Percentiles rank a stretch among this genome's conserved stretches.
phyloP scores from a whole-genome alignment of 1,140 invertebrate species.

The Berghia stephanieae region DNA sequence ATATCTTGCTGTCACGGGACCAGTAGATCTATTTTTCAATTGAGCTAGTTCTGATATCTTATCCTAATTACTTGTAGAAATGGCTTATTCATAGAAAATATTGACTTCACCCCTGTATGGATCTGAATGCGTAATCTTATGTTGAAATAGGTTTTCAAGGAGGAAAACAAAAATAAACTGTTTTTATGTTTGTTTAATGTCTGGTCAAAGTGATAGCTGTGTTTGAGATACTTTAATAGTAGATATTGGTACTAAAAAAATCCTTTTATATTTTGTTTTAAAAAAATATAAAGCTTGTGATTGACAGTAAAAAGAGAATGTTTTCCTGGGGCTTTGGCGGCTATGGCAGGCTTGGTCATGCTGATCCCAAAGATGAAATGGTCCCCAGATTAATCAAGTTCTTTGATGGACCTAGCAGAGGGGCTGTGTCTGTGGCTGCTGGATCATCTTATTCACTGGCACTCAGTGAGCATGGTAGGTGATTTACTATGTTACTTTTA shows the following conservation, averaged over 20 bases:
- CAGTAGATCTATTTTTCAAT: too few species aligned
- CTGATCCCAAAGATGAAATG: conserved; percentile 89
- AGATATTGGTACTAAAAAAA: background rate
- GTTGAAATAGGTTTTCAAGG: too few species aligned
- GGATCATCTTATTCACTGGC: conserved; percentile 88
- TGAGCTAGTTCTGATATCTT: too few species aligned
- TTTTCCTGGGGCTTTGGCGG: conserved; percentile 96
- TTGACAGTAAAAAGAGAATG: conserved; percentile 85
- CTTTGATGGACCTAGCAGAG: conserved; percentile 84
- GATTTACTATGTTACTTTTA: background rate
- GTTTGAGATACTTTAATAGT: background rate
- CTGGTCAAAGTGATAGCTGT: too few species aligned
- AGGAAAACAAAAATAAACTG: too few species aligned
- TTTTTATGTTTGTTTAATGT: too few species aligned
- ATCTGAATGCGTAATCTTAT: too few species aligned
- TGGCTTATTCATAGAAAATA: too few species aligned
- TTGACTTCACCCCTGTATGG: too few species aligned
- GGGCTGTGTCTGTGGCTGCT: conserved; percentile 81
- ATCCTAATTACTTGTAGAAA: too few species aligned
- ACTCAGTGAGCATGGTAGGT: conserved; percentile 79
- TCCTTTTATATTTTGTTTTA: conserved; percentile 23
- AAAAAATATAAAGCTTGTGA: conserved; percentile 78
- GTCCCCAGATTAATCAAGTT: conserved; percentile 90
- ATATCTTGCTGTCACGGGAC: too few species aligned
- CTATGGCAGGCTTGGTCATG: conserved; percentile 90